Evolutionary conservation across 2,797 vertebrate genomes (phyloP).

Genomic region (Danio jaintianensis): DNA sequence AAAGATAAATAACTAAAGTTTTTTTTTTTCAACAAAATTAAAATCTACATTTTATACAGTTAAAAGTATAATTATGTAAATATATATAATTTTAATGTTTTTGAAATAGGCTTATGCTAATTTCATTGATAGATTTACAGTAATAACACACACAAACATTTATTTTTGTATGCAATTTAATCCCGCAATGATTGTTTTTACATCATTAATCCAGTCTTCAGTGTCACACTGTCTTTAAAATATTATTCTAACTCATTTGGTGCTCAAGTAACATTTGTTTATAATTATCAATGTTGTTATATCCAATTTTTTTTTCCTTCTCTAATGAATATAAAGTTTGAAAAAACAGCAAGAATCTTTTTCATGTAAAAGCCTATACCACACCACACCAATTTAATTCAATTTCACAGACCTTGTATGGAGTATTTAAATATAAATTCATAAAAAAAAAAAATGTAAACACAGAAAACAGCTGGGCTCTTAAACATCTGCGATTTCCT

Average conservation of each 20-base stretch:
- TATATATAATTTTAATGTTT: too few species aligned
- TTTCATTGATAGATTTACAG: too few species aligned
- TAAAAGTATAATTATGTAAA: too few species aligned
- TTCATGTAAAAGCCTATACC: too few species aligned
- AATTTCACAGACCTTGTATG: not conserved
- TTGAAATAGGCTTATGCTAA: too few species aligned
- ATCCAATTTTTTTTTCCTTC: not conserved
- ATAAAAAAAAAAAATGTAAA: not conserved
- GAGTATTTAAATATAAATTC: too few species aligned
- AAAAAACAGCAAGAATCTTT: not conserved
- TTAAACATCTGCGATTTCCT: not conserved
- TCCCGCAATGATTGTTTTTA: too few species aligned
- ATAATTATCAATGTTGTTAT: not conserved
- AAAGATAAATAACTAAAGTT: too few species aligned
- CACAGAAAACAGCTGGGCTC: not conserved
- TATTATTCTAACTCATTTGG: not conserved
- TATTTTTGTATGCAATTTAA: too few species aligned
- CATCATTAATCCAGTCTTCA: not conserved
- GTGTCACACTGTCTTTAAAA: not conserved
- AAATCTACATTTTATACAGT: too few species aligned
- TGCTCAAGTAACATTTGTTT: not conserved
- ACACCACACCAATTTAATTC: not conserved
- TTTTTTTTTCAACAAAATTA: too few species aligned
- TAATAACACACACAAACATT: too few species aligned
- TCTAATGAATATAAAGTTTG: not conserved